Evolutionary conservation across 2,113 vertebrate species (phyloP), one percentile per base, ranked within the genome.

Genomic region (Emydura subglobosa): DNA sequence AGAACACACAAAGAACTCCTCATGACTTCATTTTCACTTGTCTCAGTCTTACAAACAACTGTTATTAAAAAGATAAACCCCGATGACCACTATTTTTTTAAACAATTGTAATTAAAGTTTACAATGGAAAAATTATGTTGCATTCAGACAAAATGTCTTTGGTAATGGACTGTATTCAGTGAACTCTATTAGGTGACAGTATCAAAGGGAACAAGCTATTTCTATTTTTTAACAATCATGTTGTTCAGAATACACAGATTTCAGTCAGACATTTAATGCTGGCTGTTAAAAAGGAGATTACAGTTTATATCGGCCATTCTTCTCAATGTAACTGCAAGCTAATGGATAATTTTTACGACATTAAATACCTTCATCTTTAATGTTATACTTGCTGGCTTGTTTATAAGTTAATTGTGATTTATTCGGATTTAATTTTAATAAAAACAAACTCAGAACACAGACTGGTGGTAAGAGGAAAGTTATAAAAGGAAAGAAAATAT

Each of bases 221-320:
- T 55, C 47, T 55, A 22, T 24, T 42, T 54, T 85, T 12, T 82
- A 85, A 55, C 3, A 82, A 54, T 79, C 76, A 16, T 31, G 4
- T 88, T 78, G 25, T 79, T 91, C 49, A 16, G 21, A 50, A 7
- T n/a, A 65, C 49, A 78, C 53, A n/a, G 42, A 55, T 88, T 91
- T 78, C 34, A 12, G 10, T 49, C 4, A 68, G 25, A 76, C 72
- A 42, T 3, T 50, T 88, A 55, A 65, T 44, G 13, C 1, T 14
- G 29, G 81, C 22, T 44, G 27, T 5, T 13, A 55, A 55, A 87
- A 74, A 76, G 22, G 74, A 27, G 74, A 42, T 82, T 76, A 7
- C 17, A 0, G 0, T 72, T 57, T 79, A 7, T 29, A 44, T 50
- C 39, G 72, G 22, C 59, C 16, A 6, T 87, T 54, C 13, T 54